Percentiles rank a stretch among this genome's conserved stretches.
These are phyloP conservation scores for Alcedo atthis DNA, from an alignment of 2,797 vertebrate genomes.

Conservation along the genomic window DNA sequence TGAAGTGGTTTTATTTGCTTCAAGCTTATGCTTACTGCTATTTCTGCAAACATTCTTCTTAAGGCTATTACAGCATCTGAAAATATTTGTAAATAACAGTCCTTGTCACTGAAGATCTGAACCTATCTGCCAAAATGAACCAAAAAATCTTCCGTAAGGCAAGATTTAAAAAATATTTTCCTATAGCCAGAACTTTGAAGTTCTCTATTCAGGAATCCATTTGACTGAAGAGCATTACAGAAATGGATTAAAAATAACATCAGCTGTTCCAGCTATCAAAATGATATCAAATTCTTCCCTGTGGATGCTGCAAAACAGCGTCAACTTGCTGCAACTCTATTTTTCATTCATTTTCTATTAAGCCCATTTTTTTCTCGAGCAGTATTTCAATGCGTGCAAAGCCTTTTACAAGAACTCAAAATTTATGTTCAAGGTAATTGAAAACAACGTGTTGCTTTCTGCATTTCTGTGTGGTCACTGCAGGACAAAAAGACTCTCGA, in stretches of 20 bases:
- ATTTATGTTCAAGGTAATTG: neutral
- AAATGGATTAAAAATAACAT: conserved; percentile 9
- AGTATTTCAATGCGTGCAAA: neutral
- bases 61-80: neutral
- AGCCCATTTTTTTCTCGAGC: neutral
- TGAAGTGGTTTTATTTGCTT: neutral
- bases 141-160: neutral
- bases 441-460: neutral
- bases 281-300: neutral
- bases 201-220: neutral
- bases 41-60: neutral
- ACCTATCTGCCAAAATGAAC: neutral
- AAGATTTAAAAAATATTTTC: neutral
- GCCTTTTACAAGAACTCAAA: conserved; percentile 4
- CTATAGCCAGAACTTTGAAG: neutral
- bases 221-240: neutral
- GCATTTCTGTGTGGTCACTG: neutral
- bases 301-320: neutral
- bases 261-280: neutral
- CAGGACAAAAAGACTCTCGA: neutral
- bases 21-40: neutral
- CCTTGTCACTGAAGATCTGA: neutral
- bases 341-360: neutral
- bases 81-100: neutral
- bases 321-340: neutral